Conservation (phyloP, 1,140 invertebrate genomes). For the Ectropis grisescens region DNA sequence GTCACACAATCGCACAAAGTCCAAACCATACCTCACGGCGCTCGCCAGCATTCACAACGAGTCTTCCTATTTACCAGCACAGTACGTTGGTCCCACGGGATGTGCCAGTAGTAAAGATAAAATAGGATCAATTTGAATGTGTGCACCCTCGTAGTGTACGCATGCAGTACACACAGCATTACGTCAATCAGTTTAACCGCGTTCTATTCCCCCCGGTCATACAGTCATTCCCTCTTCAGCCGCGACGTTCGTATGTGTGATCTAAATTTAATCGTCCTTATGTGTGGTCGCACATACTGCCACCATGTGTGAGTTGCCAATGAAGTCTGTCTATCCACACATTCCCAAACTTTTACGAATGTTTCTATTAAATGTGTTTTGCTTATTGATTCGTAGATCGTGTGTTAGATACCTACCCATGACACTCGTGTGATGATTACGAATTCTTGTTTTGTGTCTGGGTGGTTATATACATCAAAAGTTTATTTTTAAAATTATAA, state of each 20-base stretch:
- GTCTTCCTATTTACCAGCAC: conserved; percentile 39
- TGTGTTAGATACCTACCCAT: no score
- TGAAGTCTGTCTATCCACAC: conserved; percentile 50
- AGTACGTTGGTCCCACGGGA: conserved; percentile 59
- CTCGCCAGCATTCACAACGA: conserved; percentile 45
- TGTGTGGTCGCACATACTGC: conserved; percentile 42
- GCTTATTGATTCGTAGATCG: no score
- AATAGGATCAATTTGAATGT: conserved; percentile 47
- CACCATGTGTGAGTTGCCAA: conserved; percentile 60
- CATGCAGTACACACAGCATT: conserved; percentile 39
- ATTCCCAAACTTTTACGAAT: conserved; percentile 52
- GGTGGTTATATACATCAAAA: no score
- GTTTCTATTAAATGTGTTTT: no score
- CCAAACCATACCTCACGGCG: conserved; percentile 19
- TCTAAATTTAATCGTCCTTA: conserved; percentile 53
- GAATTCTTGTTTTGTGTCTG: no score
- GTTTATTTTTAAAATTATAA: no score
- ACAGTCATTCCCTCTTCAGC: conserved; percentile 32
- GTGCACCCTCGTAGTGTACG: conserved; percentile 53
- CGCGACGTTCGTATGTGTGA: conserved; percentile 35
- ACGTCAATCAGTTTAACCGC: conserved; percentile 55
- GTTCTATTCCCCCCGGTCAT: conserved; percentile 43
- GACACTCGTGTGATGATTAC: no score
- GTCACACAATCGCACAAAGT: conserved; percentile 35
- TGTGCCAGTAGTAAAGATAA: conserved; percentile 55